Conservation (phyloP, 2,797 vertebrate genomes). For the Enteromius unitaeniatus region DNA sequence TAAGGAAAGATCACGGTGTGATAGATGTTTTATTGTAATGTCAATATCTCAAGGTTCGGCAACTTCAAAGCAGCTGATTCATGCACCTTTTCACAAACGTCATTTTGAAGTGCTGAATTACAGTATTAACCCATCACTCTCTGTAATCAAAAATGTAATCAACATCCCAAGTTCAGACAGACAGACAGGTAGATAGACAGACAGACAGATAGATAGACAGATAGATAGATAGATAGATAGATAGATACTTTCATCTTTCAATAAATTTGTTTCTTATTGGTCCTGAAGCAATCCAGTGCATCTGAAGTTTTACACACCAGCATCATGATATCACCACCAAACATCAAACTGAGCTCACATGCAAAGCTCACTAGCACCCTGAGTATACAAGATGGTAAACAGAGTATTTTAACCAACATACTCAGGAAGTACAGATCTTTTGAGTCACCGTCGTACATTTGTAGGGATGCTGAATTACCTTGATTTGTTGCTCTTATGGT, state of each 20-base stretch:
- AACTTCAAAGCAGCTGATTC: constrained; percentile 70
- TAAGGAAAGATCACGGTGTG: constrained; percentile 21
- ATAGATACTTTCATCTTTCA: constrained; percentile 16
- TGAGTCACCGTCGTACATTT: constrained; percentile 6
- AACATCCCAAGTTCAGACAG: constrained; percentile 6
- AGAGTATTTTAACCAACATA: constrained; percentile 36
- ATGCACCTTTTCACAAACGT: constrained; percentile 82
- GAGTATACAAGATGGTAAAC: constrained; percentile 44
- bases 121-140: constrained; percentile 14
- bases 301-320: constrained; percentile 30
- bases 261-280: constrained; percentile 24
- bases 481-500: constrained; percentile 27
- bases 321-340: constrained; percentile 35
- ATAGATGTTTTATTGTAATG: constrained; percentile 56
- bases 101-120: constrained; percentile 38
- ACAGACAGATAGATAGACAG: not conserved
- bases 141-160: constrained; percentile 30
- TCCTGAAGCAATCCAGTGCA: constrained; percentile 35
- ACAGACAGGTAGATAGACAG: not conserved
- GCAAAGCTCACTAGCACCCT: constrained; percentile 55
- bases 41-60: constrained; percentile 47
- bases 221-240: constrained; percentile 11
- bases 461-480: constrained; percentile 38
- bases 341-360: constrained; percentile 52
- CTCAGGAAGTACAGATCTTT: constrained; percentile 19